Evolutionary conservation across 2,113 vertebrate species (phyloP), one percentile per base, ranked within the genome.

Genomic region (Sarotherodon lohbergeri): DNA sequence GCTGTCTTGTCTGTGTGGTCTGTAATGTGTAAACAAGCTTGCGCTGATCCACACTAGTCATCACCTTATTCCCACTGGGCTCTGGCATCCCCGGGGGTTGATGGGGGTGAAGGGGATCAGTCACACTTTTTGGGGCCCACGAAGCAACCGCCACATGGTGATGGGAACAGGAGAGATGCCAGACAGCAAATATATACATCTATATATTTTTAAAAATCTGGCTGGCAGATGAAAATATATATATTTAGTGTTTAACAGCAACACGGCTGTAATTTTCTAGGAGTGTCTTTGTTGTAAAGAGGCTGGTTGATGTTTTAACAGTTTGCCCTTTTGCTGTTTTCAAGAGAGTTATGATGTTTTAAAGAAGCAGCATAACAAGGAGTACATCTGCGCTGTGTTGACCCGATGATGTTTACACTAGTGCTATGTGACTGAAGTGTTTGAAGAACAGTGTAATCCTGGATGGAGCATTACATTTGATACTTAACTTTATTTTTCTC

Each of bases 1-100:
- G 95, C 86, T 82, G 89, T 80, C 93, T 94, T 92, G 93, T 95
- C 93, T 95, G 95, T 96, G 94, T 94, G 93, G 93, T 95, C 95
- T 90, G 83, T 85, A 89, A 92, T 87, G 93, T 95, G 91, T 95
- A 95, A 96, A 96, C 94, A 94, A 91, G 89, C 92, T 91, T 81
- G 32, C 86, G 63, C 93, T 95, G 94, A 95, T 92, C 93, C 88
- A 80, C 80, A 24, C 91, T 81, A 90, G 90, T 97, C 94, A 93
- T 95, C 93, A 84, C 93, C 93, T 94, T 48, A 10, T 90, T 91
- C 86, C 85, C 92, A 89, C 12, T 57, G 85, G 92, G 88, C 81
- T 87, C 81, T 81, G 55, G 83, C 57, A 87, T 91, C 84, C 88
- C 68, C 41, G 5, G 5, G 11, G 10, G 24, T 68, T 68, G 36